Evolutionary conservation across 2,888 invertebrate species (phyloP).

Genomic region (Nemotelus pantherinus): DNA sequence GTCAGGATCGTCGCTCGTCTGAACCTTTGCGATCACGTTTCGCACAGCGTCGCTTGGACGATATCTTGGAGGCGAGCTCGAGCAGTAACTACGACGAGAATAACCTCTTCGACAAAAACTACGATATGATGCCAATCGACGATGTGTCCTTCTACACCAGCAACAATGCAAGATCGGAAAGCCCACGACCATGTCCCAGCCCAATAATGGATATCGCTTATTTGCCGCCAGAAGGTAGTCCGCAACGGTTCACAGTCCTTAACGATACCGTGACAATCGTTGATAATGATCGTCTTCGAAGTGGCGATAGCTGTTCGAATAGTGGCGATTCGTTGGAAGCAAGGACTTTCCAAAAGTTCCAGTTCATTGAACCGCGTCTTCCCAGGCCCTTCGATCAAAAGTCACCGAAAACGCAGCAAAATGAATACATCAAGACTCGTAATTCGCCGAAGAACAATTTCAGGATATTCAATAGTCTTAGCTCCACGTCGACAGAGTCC

Average conservation of each 20-base stretch:
- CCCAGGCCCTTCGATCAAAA: conserved; percentile 57
- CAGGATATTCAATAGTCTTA: conserved; percentile 66
- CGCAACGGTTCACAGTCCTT: conserved; percentile 58
- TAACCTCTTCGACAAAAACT: conserved; percentile 30
- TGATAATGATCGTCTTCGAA: conserved; percentile 48
- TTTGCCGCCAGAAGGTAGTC: conserved; percentile 62
- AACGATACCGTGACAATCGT: conserved; percentile 52
- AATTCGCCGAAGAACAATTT: conserved; percentile 59
- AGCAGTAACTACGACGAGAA: conserved; percentile 43
- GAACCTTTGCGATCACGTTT: conserved; percentile 35
- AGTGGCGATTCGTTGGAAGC: conserved; percentile 71
- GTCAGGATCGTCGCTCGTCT: conserved; percentile 48
- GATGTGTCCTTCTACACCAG: conserved; percentile 63
- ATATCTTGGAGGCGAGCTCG: conserved; percentile 39
- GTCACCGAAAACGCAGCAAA: conserved; percentile 44
- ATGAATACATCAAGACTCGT: not conserved
- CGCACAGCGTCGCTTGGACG: conserved; percentile 47
- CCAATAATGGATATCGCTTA: conserved; percentile 52
- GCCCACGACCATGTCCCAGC: conserved; percentile 51
- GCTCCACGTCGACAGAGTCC: conserved; percentile 69
- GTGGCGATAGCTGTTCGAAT: not conserved
- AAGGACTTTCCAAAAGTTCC: conserved; percentile 63
- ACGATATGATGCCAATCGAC: conserved; percentile 57
- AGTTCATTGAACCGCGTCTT: conserved; percentile 63
- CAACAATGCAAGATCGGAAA: conserved; percentile 50